Evolutionary conservation across 2,113 vertebrate genomes (phyloP), one percentile per base, ranked within the genome.

Genomic region (Lophotis ruficrista): DNA sequence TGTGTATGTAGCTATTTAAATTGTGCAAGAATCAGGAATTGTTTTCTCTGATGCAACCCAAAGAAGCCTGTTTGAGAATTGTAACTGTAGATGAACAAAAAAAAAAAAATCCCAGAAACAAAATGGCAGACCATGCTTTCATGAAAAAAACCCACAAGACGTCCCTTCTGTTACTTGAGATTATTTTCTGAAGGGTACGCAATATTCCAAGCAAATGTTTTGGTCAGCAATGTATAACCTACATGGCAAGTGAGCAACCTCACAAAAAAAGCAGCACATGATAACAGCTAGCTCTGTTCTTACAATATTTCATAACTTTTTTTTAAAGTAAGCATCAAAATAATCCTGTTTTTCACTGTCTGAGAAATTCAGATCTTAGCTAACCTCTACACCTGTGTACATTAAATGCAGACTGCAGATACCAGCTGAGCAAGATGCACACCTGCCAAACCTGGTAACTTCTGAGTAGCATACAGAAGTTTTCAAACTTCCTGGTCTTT

Each of bases 21-120:
- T 0, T 12, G 60, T 2, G 0, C 4, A 38, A 5, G 27, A 73
- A 35, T 14, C 6, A 4, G 61, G 16, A 76, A 22, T 28, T 38
- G 14, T 33, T 72, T 6, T 77, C 35, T 60, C 57, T 53, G 35
- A 33, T 17, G 19, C 31, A 45, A 60, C n/a, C 24, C 45, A 23
- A 14, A 54, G 38, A 10, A 54, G 5, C 31, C 16, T 30, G 15
- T 31, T 64, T 56, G n/a, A 13, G 7, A 50, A 20, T 45, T 86
- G 2, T 43, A 83, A 69, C 23, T 72, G 65, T 6, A 56, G 24
- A 43, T 58, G 4, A 15, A 72, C 41, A 53, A 56, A 79, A 41
- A 53, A 56, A 79, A 41, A 21, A 24, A 22, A 33, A 22, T 23
- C 19, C 17, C 41, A 73, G 27, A 47, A 83, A 60, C 7, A 38